These are phyloP conservation scores for Vultur gryphus DNA, from an alignment of 2,797 vertebrate species.

Conservation along the genomic window DNA sequence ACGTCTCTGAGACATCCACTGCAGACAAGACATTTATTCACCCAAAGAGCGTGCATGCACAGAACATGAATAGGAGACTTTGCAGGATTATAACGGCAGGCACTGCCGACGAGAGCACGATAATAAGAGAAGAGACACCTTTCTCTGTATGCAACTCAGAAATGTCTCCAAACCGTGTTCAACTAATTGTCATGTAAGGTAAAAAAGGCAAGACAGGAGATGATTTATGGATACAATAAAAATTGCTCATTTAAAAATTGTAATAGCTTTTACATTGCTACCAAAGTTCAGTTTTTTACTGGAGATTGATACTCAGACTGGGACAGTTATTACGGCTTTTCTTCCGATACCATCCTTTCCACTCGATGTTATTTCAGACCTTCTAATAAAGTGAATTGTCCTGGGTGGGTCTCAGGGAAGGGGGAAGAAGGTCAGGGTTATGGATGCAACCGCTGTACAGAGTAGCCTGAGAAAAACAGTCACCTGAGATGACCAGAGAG, in stretches of 20 bases:
- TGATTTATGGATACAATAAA: not conserved
- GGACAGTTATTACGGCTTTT: not conserved
- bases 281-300: not conserved
- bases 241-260: not conserved
- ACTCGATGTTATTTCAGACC: not conserved
- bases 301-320: not conserved
- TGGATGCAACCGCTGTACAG: not conserved
- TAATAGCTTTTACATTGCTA: not conserved
- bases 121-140: not conserved
- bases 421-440: not conserved
- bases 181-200: not conserved
- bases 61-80: too few relatives aligned
- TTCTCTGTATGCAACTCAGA: not conserved
- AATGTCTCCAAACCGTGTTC: not conserved
- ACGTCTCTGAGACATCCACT: fast-evolving
- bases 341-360: not conserved
- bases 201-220: not conserved
- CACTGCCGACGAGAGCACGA: fast-evolving
- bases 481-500: not conserved
- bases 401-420: not conserved
- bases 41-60: fast-evolving
- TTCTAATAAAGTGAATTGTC: not conserved
- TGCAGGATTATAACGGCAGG: fast-evolving
- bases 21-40: not conserved
- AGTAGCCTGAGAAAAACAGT: not conserved